These are phyloP conservation scores for Psittacula cyanocephala DNA, from an alignment of 2,113 vertebrate genomes.

Conservation along the genomic window DNA sequence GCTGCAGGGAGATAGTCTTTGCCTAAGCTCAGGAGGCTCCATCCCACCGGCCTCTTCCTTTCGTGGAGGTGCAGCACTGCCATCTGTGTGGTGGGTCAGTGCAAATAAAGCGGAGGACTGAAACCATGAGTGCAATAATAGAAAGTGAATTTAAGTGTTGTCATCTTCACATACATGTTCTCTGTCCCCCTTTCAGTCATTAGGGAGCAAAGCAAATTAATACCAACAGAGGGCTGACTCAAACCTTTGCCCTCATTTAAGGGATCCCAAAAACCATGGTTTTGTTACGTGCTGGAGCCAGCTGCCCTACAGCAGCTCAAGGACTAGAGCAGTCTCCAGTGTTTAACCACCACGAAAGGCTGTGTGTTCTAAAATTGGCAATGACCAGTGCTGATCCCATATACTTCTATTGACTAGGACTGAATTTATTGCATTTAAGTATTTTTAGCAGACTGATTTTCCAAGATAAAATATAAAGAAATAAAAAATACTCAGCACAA, in stretches of 20 bases:
- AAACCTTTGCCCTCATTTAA: slow-evolving; percentile 58
- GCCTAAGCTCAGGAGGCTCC: not conserved
- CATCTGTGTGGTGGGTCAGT: not conserved
- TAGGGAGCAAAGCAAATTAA: slow-evolving; percentile 53
- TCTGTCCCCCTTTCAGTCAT: slow-evolving; percentile 19
- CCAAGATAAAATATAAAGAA: not conserved
- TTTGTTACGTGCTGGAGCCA: slow-evolving; percentile 30
- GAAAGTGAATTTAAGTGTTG: not conserved
- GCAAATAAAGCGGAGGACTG: not conserved
- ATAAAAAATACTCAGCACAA: not conserved
- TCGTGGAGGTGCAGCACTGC: not conserved
- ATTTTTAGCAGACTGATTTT: not conserved
- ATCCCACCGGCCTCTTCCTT: not conserved
- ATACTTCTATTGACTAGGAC: not conserved
- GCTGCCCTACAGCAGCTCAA: slow-evolving; percentile 46
- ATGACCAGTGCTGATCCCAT: not conserved
- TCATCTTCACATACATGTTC: not conserved
- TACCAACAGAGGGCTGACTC: slow-evolving; percentile 40
- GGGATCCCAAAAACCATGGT: not conserved
- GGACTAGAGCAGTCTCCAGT: not conserved
- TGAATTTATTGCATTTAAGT: not conserved
- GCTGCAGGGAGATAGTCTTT: not conserved
- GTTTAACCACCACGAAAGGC: not conserved
- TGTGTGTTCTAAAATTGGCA: not conserved
- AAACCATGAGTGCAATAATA: not conserved